Evolutionary conservation across 2,113 vertebrate species (phyloP), one percentile per base, ranked within the genome.

Genomic region (Hypanus sabinus): DNA sequence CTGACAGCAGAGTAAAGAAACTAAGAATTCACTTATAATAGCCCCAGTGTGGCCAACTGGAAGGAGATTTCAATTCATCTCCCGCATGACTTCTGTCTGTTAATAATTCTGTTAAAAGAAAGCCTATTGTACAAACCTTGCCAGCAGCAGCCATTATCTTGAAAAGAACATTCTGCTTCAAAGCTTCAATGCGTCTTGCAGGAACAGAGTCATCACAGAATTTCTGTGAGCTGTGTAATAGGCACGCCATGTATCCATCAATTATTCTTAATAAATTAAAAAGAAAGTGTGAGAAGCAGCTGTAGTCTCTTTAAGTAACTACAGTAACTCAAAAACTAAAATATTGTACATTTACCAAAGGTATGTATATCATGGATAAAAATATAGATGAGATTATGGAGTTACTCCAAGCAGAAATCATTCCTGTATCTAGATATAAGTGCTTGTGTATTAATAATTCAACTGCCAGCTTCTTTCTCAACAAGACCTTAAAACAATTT

Each of bases 21-120:
- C 22, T 27, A 36, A 93, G 68, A 46, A 93, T 5, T 71, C 27
- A 73, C 91, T 93, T 75, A 24, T 46, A 92, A 73, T 46, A 92
- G n/a, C 33, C 65, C 9, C 68, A 71, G 65, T 46, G 38, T 93
- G 91, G 38, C 91, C 38, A 93, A 71, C 38, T 93, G 38, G 91
- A 93, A 38, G 70, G 91, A 93, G 22, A 71, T 30, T 55, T 46
- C 65, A 73, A 93, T 93, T 93, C 68, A 93, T 22, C 22, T 75
- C 68, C 22, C 24, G 65, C 10, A 9, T 71, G 9, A 24, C 68
- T 92, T 92, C 62, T 33, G 6, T 92, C 83, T 70, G 33, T 22
- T 71, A 71, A 55, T 30, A 73, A 55, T 30, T 73, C 36, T 46
- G 33, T 14, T 6, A 73, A 55, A 93, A 36, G 22, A 93, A 93